These are phyloP conservation scores for Megaceryle torquata DNA, from an alignment of 2,113 vertebrate species.

Conservation along the genomic window DNA sequence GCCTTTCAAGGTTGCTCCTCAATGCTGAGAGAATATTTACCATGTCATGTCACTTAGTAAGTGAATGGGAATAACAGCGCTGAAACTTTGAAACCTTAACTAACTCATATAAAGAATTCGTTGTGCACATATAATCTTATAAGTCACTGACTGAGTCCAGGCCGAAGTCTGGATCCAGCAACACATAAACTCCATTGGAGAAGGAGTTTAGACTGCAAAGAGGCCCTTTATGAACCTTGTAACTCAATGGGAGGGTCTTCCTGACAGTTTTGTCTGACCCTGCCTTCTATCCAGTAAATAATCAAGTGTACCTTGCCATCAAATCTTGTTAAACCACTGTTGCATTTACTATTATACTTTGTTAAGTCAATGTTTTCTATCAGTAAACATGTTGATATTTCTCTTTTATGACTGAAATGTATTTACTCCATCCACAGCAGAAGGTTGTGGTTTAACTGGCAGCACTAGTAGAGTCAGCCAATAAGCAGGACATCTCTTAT, in stretches of 20 bases:
- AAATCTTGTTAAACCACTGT: not conserved
- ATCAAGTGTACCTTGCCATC: not conserved
- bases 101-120: not conserved
- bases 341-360: not conserved
- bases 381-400: not conserved
- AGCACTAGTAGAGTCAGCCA: not conserved
- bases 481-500: rapidly evolving
- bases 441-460: not conserved
- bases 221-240: too few relatives aligned
- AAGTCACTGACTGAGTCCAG: too few relatives aligned
- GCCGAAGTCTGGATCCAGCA: too few relatives aligned
- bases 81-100: not conserved
- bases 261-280: not conserved
- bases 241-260: too few relatives aligned
- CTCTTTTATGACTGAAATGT: not conserved
- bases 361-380: not conserved
- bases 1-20: not conserved
- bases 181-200: too few relatives aligned
- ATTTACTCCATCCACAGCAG: not conserved
- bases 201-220: too few relatives aligned
- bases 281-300: not conserved
- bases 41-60: not conserved
- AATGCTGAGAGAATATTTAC: not conserved
- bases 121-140: not conserved
- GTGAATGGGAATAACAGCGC: not conserved